These are phyloP conservation scores for Meteorus cinctellus DNA, from an alignment of 2,888 invertebrate genomes.

Conservation along the genomic window DNA sequence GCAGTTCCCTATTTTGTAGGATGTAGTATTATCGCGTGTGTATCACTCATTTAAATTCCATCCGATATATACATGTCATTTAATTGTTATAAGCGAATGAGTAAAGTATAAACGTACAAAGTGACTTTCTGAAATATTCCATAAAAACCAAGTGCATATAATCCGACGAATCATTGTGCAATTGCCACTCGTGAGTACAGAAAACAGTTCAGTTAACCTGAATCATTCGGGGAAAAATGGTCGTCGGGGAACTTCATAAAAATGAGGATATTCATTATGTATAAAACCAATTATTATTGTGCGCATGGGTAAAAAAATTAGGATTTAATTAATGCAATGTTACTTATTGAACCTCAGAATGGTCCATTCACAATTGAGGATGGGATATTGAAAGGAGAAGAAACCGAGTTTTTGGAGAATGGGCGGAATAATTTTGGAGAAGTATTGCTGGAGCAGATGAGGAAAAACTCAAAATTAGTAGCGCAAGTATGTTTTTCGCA, in stretches of 20 bases:
- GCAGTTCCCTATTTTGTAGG: background rate
- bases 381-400: constrained; percentile 52
- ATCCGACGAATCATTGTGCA: background rate
- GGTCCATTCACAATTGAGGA: constrained; percentile 51
- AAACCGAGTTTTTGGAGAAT: constrained; percentile 1
- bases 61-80: background rate
- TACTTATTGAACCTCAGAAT: background rate
- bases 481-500: constrained; percentile 51
- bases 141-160: background rate
- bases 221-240: no score
- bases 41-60: no score
- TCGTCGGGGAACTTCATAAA: no score
- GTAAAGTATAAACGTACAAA: background rate
- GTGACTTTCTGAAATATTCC: background rate
- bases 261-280: no score
- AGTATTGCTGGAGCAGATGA: constrained; percentile 50
- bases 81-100: background rate
- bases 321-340: background rate
- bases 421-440: constrained; percentile 52
- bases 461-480: constrained; percentile 48
- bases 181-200: background rate
- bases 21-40: background rate
- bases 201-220: background rate
- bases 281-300: no score
- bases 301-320: no score